Base-by-base conservation (phyloP, 1,140 invertebrate genomes). In the Drosophila truncata region DNA sequence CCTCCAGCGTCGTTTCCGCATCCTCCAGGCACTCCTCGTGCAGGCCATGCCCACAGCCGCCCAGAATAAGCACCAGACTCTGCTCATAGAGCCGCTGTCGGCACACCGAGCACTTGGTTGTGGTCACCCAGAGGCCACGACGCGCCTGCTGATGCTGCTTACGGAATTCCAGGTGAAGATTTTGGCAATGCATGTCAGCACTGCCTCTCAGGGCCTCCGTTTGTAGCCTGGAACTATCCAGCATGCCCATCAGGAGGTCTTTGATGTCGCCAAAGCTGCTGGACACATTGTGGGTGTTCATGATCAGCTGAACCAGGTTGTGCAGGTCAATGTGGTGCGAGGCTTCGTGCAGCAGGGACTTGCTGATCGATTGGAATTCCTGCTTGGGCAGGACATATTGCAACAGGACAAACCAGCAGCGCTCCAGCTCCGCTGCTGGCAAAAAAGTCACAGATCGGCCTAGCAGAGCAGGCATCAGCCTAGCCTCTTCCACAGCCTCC, bases 191-290 rank as follows among this genome's bases (percentile, higher is more conserved):
- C 10, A 92, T 46, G 39, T 93, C 92, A 4, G 93, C 82, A 0
- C 91, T 92, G 0, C 75, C 85, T 13, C 84, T 85, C 8, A 94
- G 50, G 14, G 94, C 85, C 25, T 94, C 80, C 5, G 93, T 93
- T 65, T 94, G 93, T 52, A 93, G 92, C 1, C 84, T 78, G 10
- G 93, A 94, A 80, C 94, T 94, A 27, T 88, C 87, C 33, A 94
- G 63, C 90, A 94, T 94, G 44, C 93, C 93, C 82, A 94, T 91
- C 8, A 94, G 72, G 52, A 94, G 83, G 47, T 91, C 85, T 74
- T 93, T 94, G 49, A 94, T 92, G 83, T 94, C 94, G 8, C 94
- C 94, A 73, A 94, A 94, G 72, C 91, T 93, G 46, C 93, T 93
- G 1, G 93, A 93, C 16, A 91, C 79, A 50, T 91, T 91, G 42